phyloP scores from a whole-genome alignment of 2,888 invertebrate species.

The Gymnoscelis rufifasciata region DNA sequence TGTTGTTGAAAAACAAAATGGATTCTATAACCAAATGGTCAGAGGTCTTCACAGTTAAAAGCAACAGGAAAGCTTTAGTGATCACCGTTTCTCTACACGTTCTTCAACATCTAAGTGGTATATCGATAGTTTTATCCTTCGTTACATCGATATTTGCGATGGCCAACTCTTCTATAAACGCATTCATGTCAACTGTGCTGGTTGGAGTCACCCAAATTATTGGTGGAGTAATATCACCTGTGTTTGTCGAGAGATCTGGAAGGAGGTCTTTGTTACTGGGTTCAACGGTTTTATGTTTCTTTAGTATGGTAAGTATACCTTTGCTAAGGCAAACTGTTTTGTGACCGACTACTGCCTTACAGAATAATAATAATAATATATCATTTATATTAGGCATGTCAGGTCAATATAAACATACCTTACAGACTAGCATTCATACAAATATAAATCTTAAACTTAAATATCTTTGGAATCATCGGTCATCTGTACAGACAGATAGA shows the following conservation, averaged over 20 bases:
- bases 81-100: constrained; percentile 37
- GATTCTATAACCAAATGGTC: constrained; percentile 31
- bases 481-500: no score
- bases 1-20: background rate
- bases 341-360: no score
- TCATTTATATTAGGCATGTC: no score
- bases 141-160: constrained; percentile 42
- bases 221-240: constrained; percentile 37
- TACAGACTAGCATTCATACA: no score
- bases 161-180: constrained; percentile 38
- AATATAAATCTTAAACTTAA: no score
- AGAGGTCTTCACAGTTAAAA: constrained; percentile 37
- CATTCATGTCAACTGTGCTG: constrained; percentile 43
- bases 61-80: constrained; percentile 42
- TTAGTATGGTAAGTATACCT: constrained; percentile 43
- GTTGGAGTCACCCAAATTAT: constrained; percentile 41
- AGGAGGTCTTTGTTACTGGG: constrained; percentile 37
- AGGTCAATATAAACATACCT: no score
- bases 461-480: no score
- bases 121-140: constrained; percentile 30
- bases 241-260: constrained; percentile 45
- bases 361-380: no score
- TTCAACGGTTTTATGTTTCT: constrained; percentile 37
- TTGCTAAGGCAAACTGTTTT: background rate
- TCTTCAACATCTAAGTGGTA: constrained; percentile 43